Evolutionary conservation across 2,888 invertebrate genomes (phyloP), one percentile per base, ranked within the genome.

Genomic region (Leptodirus hochenwartii): DNA sequence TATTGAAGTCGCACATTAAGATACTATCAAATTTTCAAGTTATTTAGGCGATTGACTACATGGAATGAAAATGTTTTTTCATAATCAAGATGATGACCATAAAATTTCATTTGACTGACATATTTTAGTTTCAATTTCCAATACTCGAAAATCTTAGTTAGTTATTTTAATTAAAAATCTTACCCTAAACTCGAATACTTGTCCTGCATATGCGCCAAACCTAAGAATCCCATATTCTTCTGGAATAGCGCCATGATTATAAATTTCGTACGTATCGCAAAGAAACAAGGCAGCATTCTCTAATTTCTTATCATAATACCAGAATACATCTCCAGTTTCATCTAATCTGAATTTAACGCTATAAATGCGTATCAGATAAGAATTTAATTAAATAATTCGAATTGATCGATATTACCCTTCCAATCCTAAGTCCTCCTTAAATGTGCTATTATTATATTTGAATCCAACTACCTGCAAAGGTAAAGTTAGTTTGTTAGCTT

Each of bases 231-330:
- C 53, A 11, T 52, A 50, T n/a, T n/a, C n/a, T 9, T 53, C 42
- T 22, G 47, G 17, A 15, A 32, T 20, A 22, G 32, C 25, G 4
- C 34, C 31, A 12, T 29, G 42, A 30, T 42, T 49, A 36, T 53
- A 53, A 29, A 66, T 56, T 54, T 72, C 71, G 47, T 67, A 73
- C n/a, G 70, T 71, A 50, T 73, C 71, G 54, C 71, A 72, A 44
- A 61, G 64, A 47, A 72, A 72, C 41, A 73, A 54, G 16, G 71
- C 68, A 43, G 68, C 43, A 12, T 41, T 38, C 41, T 63, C 61
- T 2, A 61, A 53, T 38, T 61, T 60, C 27, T 66, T 64, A 25
- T 63, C 53, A 35, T 68, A 56, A 40, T 61, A 65, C 70, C 70
- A 71, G 5, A 61, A 62, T 5, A 71, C 69, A 51, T 71, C 70